Evolutionary conservation across 2,888 invertebrate species (phyloP).

Genomic region (Hemaris fuciformis): DNA sequence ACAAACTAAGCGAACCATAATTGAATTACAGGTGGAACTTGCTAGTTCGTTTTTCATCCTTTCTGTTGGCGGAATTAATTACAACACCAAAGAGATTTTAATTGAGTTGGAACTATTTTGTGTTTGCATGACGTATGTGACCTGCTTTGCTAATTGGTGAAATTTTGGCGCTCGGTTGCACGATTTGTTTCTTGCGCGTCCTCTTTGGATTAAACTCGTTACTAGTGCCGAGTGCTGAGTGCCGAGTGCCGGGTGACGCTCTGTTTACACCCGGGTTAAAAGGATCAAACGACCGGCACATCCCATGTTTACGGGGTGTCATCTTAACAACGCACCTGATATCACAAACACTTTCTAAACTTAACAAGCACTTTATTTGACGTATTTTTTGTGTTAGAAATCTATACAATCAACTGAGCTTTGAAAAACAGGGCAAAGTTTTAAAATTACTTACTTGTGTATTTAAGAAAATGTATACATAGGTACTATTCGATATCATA

Average conservation of each 20-base stretch:
- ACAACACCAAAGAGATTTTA: conserved; percentile 26
- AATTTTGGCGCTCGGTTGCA: conserved; percentile 16
- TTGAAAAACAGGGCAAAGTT: too few species aligned
- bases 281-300: conserved; percentile 10
- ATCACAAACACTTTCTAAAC: conserved; percentile 8
- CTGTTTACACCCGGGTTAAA: conserved; percentile 1
- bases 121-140: conserved; percentile 27
- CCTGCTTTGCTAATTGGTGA: conserved; percentile 27
- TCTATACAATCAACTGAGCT: background rate
- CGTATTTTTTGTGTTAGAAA: background rate
- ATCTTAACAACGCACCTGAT: conserved; percentile 8
- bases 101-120: conserved; percentile 27
- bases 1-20: conserved; percentile 49
- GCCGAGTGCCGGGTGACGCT: background rate
- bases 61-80: conserved; percentile 29
- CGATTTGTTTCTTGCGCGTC: conserved; percentile 25
- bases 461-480: too few species aligned
- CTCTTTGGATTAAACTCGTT: conserved; percentile 27
- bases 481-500: too few species aligned
- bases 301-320: conserved; percentile 4
- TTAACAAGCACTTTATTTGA: background rate
- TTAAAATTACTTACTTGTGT: too few species aligned
- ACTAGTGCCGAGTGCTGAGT: background rate
- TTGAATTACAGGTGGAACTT: conserved; percentile 51
- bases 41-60: conserved; percentile 30